phyloP scores from a whole-genome alignment of 2,888 invertebrate species.

The Synergus gifuensis region DNA sequence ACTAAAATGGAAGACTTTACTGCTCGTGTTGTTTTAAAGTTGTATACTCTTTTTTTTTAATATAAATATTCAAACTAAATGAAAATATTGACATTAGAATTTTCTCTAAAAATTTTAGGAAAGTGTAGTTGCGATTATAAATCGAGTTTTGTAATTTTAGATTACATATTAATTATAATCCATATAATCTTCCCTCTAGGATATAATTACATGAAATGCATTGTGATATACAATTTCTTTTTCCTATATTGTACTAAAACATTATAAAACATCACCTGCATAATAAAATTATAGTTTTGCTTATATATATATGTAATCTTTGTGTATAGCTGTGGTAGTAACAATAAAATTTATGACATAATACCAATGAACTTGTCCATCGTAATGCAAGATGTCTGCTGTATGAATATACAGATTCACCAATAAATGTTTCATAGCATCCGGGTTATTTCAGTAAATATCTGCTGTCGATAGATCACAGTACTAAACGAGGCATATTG shows the following conservation, averaged over 20 bases:
- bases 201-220: neutral
- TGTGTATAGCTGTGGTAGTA: neutral
- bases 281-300: neutral
- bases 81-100: no score
- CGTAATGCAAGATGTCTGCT: neutral
- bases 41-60: neutral
- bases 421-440: neutral
- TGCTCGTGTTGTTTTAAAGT: neutral
- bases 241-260: neutral
- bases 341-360: neutral
- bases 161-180: neutral
- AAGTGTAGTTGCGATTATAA: no score
- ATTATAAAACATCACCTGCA: neutral
- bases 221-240: neutral
- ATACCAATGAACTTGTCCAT: neutral
- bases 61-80: no score
- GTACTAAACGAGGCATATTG: slow-evolving; percentile 5
- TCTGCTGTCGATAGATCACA: neutral
- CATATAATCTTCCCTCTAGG: no score
- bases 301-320: neutral
- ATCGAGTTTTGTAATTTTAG: no score
- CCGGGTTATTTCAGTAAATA: slow-evolving; percentile 6
- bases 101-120: no score
- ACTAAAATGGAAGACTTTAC: neutral
- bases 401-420: neutral